Evolutionary conservation across 2,888 invertebrate genomes (phyloP).

Genomic region (Drosophila ezoana): DNA sequence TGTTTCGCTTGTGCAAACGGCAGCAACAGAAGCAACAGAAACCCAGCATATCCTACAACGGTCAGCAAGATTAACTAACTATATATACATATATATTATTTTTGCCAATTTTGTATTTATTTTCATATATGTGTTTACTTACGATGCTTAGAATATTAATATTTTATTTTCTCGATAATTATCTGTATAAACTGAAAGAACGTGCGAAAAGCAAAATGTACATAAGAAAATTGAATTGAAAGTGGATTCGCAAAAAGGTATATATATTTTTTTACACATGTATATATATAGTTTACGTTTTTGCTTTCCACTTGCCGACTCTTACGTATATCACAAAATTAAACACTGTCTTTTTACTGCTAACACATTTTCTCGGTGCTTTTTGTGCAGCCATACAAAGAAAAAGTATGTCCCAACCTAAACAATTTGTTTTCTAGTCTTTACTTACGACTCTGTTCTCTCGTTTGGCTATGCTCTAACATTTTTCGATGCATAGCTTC

Average conservation of each 20-base stretch:
- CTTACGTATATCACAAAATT: constrained; percentile 39
- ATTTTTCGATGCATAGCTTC: constrained; percentile 58
- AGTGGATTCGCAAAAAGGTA: constrained; percentile 55
- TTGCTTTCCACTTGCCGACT: constrained; percentile 57
- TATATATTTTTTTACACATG: constrained; percentile 72
- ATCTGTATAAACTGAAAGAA: constrained; percentile 39
- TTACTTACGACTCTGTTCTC: constrained; percentile 32
- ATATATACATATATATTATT: constrained; percentile 26
- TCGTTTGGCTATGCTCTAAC: constrained; percentile 67
- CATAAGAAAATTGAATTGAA: constrained; percentile 45
- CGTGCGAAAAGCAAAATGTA: constrained; percentile 48
- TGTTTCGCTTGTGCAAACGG: constrained; percentile 45
- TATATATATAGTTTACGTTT: constrained; percentile 58
- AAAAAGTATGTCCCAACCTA: constrained; percentile 25
- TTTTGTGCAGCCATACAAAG: constrained; percentile 19
- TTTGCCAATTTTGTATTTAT: constrained; percentile 77
- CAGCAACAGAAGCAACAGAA: constrained; percentile 8
- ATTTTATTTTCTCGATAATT: constrained; percentile 32
- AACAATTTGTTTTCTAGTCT: constrained; percentile 65
- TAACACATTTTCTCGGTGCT: constrained; percentile 45
- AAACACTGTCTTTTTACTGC: constrained; percentile 23
- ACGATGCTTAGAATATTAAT: constrained; percentile 24
- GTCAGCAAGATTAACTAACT: constrained; percentile 47
- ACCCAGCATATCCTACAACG: constrained; percentile 9
- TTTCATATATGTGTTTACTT: constrained; percentile 55